Percentiles rank a stretch among this genome's conserved stretches.
phyloP scores from a whole-genome alignment of 2,797 vertebrate genomes.

The Tadarida brasiliensis region DNA sequence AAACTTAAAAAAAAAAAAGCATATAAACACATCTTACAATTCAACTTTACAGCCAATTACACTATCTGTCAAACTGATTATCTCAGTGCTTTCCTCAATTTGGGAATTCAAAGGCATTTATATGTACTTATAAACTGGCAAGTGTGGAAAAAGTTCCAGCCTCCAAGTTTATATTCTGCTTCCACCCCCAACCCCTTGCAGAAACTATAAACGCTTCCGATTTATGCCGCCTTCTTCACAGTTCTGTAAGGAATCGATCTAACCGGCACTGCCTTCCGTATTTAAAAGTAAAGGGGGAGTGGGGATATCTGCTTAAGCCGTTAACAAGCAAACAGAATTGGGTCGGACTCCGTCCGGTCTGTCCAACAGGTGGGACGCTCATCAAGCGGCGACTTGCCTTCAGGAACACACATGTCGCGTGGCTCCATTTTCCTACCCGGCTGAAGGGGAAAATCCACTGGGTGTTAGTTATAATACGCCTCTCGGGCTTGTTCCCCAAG shows the following conservation, averaged over 20 bases:
- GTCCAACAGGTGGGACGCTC: conserved; percentile 28
- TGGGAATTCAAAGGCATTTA: neutral
- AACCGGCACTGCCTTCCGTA: neutral
- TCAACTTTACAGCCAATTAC: neutral
- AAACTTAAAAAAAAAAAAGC: neutral
- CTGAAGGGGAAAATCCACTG: neutral
- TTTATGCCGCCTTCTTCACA: neutral
- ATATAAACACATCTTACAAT: neutral
- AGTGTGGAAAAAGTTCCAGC: neutral
- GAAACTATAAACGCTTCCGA: neutral
- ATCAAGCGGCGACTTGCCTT: neutral
- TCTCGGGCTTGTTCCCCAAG: neutral
- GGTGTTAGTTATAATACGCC: neutral
- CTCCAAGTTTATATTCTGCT: neutral
- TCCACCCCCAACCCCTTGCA: neutral
- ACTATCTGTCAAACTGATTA: neutral
- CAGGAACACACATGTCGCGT: neutral
- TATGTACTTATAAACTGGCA: neutral
- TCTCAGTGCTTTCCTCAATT: neutral
- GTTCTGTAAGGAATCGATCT: neutral
- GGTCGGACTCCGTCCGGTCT: neutral
- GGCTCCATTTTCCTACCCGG: neutral
- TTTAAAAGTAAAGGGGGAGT: neutral
- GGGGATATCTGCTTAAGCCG: neutral
- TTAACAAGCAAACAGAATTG: neutral